Base-by-base conservation (phyloP, 2,113 vertebrate species). In the Triplophysa rosa region DNA sequence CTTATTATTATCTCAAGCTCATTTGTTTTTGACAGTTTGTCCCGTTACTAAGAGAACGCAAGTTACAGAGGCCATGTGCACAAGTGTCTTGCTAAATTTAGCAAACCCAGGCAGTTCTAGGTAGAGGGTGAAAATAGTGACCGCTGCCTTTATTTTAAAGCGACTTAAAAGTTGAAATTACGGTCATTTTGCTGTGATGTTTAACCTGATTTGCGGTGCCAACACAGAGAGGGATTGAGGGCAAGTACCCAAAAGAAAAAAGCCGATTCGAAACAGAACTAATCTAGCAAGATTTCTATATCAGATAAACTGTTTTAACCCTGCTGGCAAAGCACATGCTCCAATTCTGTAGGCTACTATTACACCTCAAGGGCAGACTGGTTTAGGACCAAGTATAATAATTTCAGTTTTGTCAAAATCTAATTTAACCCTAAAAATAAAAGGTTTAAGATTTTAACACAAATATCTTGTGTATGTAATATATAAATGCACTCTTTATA, bases 81-180 rank as follows among this genome's bases (percentile, higher is more conserved):
- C 42, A 77, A 67, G 63, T 61, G 74, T 45, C 64, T 58, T 1
- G 68, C 75, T 81, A 84, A 81, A 78, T 81, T 81, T 81, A 84
- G 83, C 29, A 64, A 16, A 77, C 23, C 52, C 21, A 4, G 21
- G 16, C 61, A 13, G 70, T 75, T 63, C 52, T 72, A 45, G 40
- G 49, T 56, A 9, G 37, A 81, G 42, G 21, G 78, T 54, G 33
- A 66, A 81, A 75, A 77, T 54, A 59, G 68, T 73, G 61, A 67
- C 52, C 12, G 49, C 19, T 56, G n/a, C 17, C 45, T 66, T 77
- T 62, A 59, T 45, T 65, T n/a, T 17, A 64, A 65, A 76, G 40
- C 54, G 73, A 52, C 37, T 62, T 74, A 26, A 74, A 63, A 63
- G 5, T 74, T 54, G 12, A 42, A 65, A 54, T 65, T 29, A 52